Evolutionary conservation across 2,113 vertebrate genomes (phyloP).

Genomic region (Paracanthobrama guichenoti): DNA sequence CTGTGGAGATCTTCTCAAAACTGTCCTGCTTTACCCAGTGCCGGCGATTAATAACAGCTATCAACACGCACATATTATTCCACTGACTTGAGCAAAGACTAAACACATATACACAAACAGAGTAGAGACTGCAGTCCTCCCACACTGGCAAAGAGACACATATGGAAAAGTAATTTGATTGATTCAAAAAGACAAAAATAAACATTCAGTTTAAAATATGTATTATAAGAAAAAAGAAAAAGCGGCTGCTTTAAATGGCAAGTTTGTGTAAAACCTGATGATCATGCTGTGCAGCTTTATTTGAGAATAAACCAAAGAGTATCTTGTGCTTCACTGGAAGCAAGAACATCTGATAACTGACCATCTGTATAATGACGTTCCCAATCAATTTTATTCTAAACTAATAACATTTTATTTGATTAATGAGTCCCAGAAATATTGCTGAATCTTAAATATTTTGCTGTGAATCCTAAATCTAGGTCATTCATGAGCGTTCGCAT

Average conservation of each 20-base stretch:
- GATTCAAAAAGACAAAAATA: constrained; percentile 9
- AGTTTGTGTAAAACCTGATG: not conserved
- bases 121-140: constrained; percentile 43
- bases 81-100: constrained; percentile 63
- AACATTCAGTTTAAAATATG: not conserved
- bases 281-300: not conserved
- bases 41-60: constrained; percentile 69
- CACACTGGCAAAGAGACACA: not conserved
- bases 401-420: not conserved
- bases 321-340: not conserved
- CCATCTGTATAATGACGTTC: not conserved
- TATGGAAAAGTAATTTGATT: constrained; percentile 13
- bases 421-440: not conserved
- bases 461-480: constrained; percentile 14
- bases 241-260: not conserved
- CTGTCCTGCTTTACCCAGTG: constrained; percentile 56
- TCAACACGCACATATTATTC: constrained; percentile 68
- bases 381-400: not conserved
- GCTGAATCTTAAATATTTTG: not conserved
- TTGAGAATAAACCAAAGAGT: not conserved
- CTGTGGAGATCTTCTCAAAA: constrained; percentile 66
- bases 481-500: not conserved
- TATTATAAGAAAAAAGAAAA: not conserved
- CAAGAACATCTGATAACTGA: not conserved
- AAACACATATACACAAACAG: constrained; percentile 42